Evolutionary conservation across 2,797 vertebrate genomes (phyloP).

Genomic region (Ctenochaetus hawaiiensis): DNA sequence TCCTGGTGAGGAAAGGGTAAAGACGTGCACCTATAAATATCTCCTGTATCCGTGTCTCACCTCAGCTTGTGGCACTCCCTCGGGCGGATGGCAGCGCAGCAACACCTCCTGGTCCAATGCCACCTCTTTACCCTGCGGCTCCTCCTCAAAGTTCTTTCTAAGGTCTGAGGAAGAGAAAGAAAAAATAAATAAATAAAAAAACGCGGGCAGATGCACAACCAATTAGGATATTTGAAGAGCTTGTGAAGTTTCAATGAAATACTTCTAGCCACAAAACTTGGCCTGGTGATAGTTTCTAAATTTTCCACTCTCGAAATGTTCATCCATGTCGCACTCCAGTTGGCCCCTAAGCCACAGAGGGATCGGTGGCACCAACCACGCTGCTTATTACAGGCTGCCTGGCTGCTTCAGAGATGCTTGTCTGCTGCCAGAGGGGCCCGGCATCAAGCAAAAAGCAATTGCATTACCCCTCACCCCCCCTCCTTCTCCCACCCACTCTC

Average conservation of each 20-base stretch:
- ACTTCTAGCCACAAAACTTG: constrained; percentile 40
- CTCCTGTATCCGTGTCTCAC: constrained; percentile 85
- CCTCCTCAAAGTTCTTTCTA: constrained; percentile 99
- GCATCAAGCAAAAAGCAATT: constrained; percentile 83
- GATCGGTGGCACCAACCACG: constrained; percentile 75
- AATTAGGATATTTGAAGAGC: constrained; percentile 57
- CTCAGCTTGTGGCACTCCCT: constrained; percentile 96
- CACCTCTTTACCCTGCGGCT: constrained; percentile 94
- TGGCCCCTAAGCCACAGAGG: constrained; percentile 76
- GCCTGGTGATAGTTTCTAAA: constrained; percentile 47
- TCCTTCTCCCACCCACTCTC: constrained; percentile 55
- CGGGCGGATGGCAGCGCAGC: constrained; percentile 94
- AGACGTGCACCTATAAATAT: constrained; percentile 76
- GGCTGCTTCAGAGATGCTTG: constrained; percentile 82
- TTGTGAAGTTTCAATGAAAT: constrained; percentile 40
- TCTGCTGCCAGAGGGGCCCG: constrained; percentile 81
- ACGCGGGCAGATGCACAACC: constrained; percentile 35
- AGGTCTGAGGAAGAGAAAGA: constrained; percentile 86
- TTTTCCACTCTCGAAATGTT: constrained; percentile 57
- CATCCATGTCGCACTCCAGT: constrained; percentile 69
- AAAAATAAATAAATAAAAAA: constrained; percentile 9
- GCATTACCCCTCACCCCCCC: constrained; percentile 76
- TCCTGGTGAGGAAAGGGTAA: constrained; percentile 71
- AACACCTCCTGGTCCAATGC: constrained; percentile 96
- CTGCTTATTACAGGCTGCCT: constrained; percentile 83